Evolutionary conservation across 2,888 invertebrate species (phyloP), one percentile per base, ranked within the genome.

Genomic region (Hedychridium roseum): DNA sequence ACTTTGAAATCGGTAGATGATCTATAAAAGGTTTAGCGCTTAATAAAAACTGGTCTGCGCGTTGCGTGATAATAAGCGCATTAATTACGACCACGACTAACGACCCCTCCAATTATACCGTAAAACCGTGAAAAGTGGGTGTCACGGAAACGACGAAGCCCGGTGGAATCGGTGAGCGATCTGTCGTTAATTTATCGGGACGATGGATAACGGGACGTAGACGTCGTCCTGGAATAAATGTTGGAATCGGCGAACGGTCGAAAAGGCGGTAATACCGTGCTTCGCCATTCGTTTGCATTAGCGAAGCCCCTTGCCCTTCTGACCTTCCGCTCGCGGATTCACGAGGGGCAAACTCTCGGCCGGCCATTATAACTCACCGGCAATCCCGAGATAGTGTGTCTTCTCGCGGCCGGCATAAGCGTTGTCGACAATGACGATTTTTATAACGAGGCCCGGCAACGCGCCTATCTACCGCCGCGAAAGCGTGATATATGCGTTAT

Each of bases 251-350:
- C 53, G 32, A 44, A 38, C 37, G 35, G 30, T 12, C 14, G 23
- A 32, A 16, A 9, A 27, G 28, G 28, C 37, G 28, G 36, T 32
- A 40, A 41, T 16, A 12, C 18, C 17, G 16, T 35, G 14, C 43
- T 20, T 20, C 31, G 21, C 45, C 43, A 56, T 57, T 50, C 53
- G 57, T 55, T 48, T 46, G 48, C 52, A 50, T 55, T 55, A 55
- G 30, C 41, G 45, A 16, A 31, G 26, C 38, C 42, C 16, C 38
- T 35, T 28, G 23, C 39, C 44, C 27, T 30, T 32, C 31, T 48
- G 41, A 50, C 54, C 44, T 46, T 44, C 38, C 15, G 15, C 41
- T 23, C 14, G 20, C 23, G 26, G 36, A n/a, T 18, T 50, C 46
- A 37, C 45, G 20, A 9, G n/a, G 16, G 16, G 43, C 48, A 32